A percentile compares a stretch with the other conserved stretches of the same genome.
Evolutionary conservation across 1,140 invertebrate genomes (phyloP).

Genomic region (Apis florea): DNA sequence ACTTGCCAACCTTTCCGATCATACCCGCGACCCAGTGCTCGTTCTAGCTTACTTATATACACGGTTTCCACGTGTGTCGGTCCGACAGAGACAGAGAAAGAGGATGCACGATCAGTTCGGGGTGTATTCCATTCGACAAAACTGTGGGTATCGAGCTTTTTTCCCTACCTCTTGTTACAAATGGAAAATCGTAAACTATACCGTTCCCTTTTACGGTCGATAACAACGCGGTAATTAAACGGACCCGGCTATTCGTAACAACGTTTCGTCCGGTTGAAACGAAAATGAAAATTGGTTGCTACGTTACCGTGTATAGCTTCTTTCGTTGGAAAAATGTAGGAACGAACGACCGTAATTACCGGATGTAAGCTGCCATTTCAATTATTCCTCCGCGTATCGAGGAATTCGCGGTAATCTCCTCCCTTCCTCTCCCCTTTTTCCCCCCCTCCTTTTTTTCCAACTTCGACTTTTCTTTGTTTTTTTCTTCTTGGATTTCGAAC

Average conservation of each 20-base stretch:
- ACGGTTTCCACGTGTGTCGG: neutral
- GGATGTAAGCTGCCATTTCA: neutral
- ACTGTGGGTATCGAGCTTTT: too few species aligned
- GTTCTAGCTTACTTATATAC: constrained; percentile 2
- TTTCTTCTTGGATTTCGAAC: too few species aligned
- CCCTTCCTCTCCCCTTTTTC: neutral
- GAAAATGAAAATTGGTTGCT: neutral
- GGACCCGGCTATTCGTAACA: neutral
- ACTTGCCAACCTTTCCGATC: constrained; percentile 49
- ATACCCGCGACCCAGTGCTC: constrained; percentile 4
- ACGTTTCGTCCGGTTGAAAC: neutral
- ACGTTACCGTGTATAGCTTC: neutral
- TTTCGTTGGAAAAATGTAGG: neutral
- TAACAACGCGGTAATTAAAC: constrained; percentile 24
- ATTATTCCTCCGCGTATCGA: neutral
- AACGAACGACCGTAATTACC: neutral
- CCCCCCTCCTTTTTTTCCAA: neutral
- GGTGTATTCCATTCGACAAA: neutral
- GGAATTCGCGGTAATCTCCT: neutral
- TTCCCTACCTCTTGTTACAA: neutral
- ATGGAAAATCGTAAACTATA: neutral
- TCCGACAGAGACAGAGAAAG: neutral
- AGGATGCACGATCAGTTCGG: neutral
- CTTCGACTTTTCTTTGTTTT: too few species aligned
- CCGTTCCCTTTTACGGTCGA: neutral